Conservation (phyloP, 1,140 invertebrate species). For the Hylaeus anthracinus region DNA sequence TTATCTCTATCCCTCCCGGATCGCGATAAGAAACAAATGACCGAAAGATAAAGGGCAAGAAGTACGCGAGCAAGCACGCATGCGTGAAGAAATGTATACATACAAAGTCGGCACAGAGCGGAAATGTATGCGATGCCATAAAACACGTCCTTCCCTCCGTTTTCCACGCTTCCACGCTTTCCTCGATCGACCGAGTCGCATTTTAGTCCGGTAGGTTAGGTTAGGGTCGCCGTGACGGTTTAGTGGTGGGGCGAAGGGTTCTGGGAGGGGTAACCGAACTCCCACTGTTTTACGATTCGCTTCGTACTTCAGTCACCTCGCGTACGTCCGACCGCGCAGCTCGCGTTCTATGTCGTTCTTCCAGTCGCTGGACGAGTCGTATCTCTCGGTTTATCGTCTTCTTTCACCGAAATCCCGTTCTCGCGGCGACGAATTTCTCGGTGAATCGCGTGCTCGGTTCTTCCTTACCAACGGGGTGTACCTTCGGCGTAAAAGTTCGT, state of each 20-base stretch:
- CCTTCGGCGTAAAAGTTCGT: neutral
- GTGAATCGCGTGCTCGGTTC: neutral
- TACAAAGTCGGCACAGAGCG: conserved; percentile 26
- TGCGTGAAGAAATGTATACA: neutral
- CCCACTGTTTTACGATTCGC: conserved; percentile 43
- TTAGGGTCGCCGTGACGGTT: conserved; percentile 43
- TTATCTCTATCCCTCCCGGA: neutral
- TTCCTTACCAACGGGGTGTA: neutral
- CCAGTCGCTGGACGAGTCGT: conserved; percentile 5
- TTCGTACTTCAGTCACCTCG: conserved; percentile 70
- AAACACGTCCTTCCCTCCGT: conserved; percentile 44
- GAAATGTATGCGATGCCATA: conserved; percentile 68
- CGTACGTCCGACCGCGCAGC: conserved; percentile 20
- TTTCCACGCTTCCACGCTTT: conserved; percentile 47
- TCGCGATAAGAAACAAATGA: conserved; percentile 4
- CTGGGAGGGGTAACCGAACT: conserved; percentile 22
- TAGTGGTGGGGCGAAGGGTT: neutral
- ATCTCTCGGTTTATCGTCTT: conserved; percentile 3
- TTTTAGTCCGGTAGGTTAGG: conserved; percentile 55
- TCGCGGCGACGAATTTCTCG: neutral
- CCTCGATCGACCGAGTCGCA: conserved; percentile 62
- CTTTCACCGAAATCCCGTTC: neutral
- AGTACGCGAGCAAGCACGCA: neutral
- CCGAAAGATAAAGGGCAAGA: neutral
- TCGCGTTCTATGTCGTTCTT: neutral